Percentiles rank a stretch among this genome's conserved stretches.
These are phyloP conservation scores for Paracentrotus lividus DNA, from an alignment of 53 echinoderm and acorn worm genomes.

Conservation along the genomic window DNA sequence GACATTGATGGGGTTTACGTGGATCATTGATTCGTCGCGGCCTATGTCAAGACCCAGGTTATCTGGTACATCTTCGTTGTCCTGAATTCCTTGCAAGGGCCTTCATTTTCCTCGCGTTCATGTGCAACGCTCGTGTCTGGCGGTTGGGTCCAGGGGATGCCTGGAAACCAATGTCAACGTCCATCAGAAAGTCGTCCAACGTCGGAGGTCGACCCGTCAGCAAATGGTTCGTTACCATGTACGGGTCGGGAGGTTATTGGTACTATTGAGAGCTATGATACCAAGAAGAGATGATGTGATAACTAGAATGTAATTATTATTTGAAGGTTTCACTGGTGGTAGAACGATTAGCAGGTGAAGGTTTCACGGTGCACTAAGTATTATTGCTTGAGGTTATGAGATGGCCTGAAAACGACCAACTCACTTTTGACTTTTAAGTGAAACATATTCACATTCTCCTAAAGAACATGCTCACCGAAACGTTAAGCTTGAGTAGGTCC, in stretches of 20 bases:
- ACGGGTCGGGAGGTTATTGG: not conserved
- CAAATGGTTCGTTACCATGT: not conserved
- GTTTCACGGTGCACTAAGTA: too few relatives aligned
- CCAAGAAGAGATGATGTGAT: not conserved
- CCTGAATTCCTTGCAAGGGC: conserved; percentile 83
- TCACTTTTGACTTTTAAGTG: too few relatives aligned
- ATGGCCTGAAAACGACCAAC: too few relatives aligned
- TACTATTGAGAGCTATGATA: not conserved
- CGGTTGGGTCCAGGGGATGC: not conserved
- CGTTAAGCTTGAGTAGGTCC: too few relatives aligned
- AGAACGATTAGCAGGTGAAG: too few relatives aligned
- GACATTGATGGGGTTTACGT: conserved; percentile 86
- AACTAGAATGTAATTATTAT: not conserved
- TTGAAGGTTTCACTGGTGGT: too few relatives aligned
- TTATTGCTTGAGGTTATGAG: too few relatives aligned
- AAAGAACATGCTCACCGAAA: too few relatives aligned
- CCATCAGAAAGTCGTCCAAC: conserved; percentile 47
- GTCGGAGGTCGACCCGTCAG: not conserved
- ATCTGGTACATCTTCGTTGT: conserved; percentile 86
- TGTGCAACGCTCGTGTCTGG: conserved; percentile 75
- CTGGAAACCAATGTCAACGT: not conserved
- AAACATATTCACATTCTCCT: too few relatives aligned
- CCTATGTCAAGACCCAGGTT: conserved; percentile 68
- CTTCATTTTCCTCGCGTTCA: conserved; percentile 83
- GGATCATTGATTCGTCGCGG: conserved; percentile 84